phyloP scores from a whole-genome alignment of 1,140 invertebrate genomes.

The Papilio dardanus region DNA sequence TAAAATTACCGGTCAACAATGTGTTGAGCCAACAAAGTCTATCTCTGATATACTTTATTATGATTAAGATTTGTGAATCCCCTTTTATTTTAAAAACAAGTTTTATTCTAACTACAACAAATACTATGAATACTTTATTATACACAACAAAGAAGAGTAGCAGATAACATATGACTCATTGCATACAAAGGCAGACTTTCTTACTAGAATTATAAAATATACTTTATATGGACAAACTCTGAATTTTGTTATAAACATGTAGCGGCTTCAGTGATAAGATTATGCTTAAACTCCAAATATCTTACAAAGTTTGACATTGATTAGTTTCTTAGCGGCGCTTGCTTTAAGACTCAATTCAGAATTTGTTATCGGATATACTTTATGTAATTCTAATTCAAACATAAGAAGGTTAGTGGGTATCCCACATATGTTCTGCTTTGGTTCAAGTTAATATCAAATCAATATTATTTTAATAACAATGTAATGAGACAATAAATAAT shows the following conservation, averaged over 20 bases:
- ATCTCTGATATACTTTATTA: background rate
- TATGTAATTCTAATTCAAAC: background rate
- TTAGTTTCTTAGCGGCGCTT: too few relatives aligned
- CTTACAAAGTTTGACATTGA: too few relatives aligned
- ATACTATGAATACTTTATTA: background rate
- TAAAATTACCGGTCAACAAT: too few relatives aligned
- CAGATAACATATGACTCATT: background rate
- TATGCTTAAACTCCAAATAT: too few relatives aligned
- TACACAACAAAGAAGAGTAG: background rate
- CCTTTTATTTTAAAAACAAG: background rate
- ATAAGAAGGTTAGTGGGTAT: background rate
- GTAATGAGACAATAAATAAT: background rate
- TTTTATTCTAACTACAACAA: background rate
- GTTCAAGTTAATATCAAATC: background rate
- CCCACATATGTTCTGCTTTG: background rate
- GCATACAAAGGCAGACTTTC: background rate
- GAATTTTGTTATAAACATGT: background rate
- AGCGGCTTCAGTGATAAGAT: too few relatives aligned
- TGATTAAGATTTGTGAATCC: too few relatives aligned
- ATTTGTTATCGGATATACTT: too few relatives aligned
- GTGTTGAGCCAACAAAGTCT: background rate
- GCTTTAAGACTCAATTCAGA: too few relatives aligned
- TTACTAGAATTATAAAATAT: background rate
- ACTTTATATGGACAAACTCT: background rate
- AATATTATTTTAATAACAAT: background rate